Evolutionary conservation across 35 echinoderm and acorn worm genomes (phyloP).

Genomic region (Diadema setosum): DNA sequence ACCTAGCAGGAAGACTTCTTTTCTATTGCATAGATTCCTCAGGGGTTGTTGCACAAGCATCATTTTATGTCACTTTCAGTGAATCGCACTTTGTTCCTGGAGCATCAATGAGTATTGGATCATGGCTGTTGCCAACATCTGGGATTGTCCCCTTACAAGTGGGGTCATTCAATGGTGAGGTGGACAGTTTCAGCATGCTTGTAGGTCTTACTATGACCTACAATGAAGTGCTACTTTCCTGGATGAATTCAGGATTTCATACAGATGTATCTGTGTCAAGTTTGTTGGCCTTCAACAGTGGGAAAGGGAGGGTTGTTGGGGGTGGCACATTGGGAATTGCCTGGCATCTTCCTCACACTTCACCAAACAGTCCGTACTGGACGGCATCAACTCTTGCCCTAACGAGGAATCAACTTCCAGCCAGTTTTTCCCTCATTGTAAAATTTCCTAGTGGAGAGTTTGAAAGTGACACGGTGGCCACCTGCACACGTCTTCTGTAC

Average conservation of each 20-base stretch:
- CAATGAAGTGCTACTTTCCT: background rate
- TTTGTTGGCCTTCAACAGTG: slow-evolving; percentile 55
- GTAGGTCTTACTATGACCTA: background rate
- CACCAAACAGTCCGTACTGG: slow-evolving; percentile 41
- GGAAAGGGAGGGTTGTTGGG: slow-evolving; percentile 6
- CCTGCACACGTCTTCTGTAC: slow-evolving; percentile 34
- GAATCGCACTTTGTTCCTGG: background rate
- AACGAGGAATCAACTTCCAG: background rate
- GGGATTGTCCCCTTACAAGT: slow-evolving; percentile 14
- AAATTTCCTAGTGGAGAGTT: background rate
- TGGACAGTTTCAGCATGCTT: slow-evolving; percentile 36
- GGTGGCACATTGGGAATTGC: slow-evolving; percentile 35
- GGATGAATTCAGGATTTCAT: slow-evolving; percentile 29
- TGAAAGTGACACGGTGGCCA: slow-evolving; percentile 4
- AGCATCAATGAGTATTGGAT: slow-evolving; percentile 63
- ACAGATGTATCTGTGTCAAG: slow-evolving; percentile 40
- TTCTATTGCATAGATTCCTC: slow-evolving; percentile 43
- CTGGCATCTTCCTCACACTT: slow-evolving; percentile 39
- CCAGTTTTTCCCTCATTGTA: slow-evolving; percentile 29
- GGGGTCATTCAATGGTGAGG: slow-evolving; percentile 47
- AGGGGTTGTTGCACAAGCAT: slow-evolving; percentile 17
- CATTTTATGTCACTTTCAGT: background rate
- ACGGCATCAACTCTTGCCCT: slow-evolving; percentile 25
- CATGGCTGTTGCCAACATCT: slow-evolving; percentile 65
- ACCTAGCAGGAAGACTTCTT: slow-evolving; percentile 1